Evolutionary conservation across 2,888 invertebrate genomes (phyloP), one percentile per base, ranked within the genome.

Genomic region (Himalopsyche japonica): DNA sequence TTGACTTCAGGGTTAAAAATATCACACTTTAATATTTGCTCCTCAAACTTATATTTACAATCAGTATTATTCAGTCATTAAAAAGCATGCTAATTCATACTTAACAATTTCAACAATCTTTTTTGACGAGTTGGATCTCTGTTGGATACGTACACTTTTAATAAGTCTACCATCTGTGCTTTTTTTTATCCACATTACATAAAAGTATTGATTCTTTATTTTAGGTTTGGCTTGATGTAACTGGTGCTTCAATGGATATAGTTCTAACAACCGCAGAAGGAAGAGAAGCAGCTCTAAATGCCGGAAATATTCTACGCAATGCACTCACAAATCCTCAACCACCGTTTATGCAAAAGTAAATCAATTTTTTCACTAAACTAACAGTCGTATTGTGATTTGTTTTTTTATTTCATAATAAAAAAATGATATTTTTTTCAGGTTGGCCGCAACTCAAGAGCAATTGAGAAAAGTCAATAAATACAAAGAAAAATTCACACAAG

Each of bases 401-500:
- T 15, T 43, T 4, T 43, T 4, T 4, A 43, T 43, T 43, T 15
- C 15, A 43, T 43, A 15, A 3, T 43, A n/a, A n/a, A n/a, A n/a
- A n/a, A n/a, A n/a, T n/a, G n/a, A n/a, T 10, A 1, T 8, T 79
- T 80, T 48, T 76, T 64, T 76, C 57, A 87, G 87, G 64, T 64
- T 97, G 90, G 93, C 94, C 76, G 97, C 97, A 18, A 96, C 97
- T 0, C 95, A 95, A 88, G 97, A 97, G 89, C 97, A 97, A 89
- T 94, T 94, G 88, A 94, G 95, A 88, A 93, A 95, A 76, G 95
- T 97, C 87, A 95, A 96, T 86, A 96, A 95, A 89, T 94, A 96
- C 88, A 95, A 95, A 89, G 94, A 94, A 49, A 95, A 95, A 89
- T 97, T 98, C 90, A 96, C 97, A 0, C 94, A 95, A 83, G 95